phyloP scores from a whole-genome alignment of 30 jellyfish, hydroid and myxozoan genomes.

The Morbakka virulenta region DNA sequence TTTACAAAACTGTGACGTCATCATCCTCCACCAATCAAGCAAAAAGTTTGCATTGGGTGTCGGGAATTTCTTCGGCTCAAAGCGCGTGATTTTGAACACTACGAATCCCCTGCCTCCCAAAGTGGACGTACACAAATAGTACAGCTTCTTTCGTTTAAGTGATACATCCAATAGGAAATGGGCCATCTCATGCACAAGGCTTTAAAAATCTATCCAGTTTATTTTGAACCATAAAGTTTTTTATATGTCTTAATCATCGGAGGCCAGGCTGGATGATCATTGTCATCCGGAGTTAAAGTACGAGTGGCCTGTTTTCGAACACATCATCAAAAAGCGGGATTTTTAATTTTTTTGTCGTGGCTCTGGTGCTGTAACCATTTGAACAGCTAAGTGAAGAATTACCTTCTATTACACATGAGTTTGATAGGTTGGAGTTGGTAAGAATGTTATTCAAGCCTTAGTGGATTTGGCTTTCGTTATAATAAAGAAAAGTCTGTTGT shows the following conservation, averaged over 20 bases:
- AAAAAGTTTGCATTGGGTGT: slow-evolving; percentile 58
- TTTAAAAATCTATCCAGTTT: no score
- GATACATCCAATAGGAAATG: no score
- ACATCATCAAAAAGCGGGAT: neutral
- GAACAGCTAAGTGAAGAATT: no score
- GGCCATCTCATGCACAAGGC: no score
- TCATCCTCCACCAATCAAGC: slow-evolving; percentile 28
- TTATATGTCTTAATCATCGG: no score
- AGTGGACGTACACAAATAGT: neutral
- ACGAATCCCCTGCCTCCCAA: slow-evolving; percentile 57
- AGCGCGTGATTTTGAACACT: slow-evolving; percentile 99
- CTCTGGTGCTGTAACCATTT: neutral
- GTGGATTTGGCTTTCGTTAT: no score
- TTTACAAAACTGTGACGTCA: slow-evolving; percentile 14
- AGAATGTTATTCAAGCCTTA: no score
- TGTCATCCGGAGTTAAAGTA: neutral
- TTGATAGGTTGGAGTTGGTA: no score
- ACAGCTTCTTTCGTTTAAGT: neutral
- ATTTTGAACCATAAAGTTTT: no score
- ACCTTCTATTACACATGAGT: no score
- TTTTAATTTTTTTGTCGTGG: neutral
- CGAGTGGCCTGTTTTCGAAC: neutral
- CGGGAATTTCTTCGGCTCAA: slow-evolving; percentile 73
- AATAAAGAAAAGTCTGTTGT: no score
- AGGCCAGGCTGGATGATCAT: no score